These are phyloP conservation scores for Tribolium freemani DNA, from an alignment of 2,888 invertebrate species.

Conservation along the genomic window DNA sequence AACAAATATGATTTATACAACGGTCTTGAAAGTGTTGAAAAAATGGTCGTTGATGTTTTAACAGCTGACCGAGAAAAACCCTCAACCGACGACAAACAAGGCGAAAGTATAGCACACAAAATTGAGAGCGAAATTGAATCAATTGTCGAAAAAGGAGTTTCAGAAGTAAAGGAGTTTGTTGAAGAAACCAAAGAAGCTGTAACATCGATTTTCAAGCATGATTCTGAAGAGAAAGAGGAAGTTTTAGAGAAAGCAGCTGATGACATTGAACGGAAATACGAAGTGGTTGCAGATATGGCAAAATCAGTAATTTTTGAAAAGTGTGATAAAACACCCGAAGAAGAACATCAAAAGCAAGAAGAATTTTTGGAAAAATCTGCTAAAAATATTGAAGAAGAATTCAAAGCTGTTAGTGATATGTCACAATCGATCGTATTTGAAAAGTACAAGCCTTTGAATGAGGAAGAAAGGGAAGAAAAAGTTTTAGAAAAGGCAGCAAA, in stretches of 20 bases:
- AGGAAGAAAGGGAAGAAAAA: conserved; percentile 48
- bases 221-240: background rate
- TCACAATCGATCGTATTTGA: conserved; percentile 3
- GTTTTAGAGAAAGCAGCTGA: conserved; percentile 21
- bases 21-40: conserved; percentile 32
- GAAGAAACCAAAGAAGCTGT: conserved; percentile 27
- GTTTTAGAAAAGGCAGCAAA: conserved; percentile 45
- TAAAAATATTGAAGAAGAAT: conserved; percentile 23
- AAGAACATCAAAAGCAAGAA: conserved; percentile 46
- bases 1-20: conserved; percentile 25
- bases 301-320: conserved; percentile 36
- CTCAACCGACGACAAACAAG: background rate
- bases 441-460: background rate
- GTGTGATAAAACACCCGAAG: conserved; percentile 13
- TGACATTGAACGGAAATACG: conserved; percentile 6
- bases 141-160: conserved; percentile 27
- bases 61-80: conserved; percentile 17
- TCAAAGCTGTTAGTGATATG: conserved; percentile 17
- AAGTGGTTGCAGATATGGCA: conserved; percentile 27
- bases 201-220: conserved; percentile 24
- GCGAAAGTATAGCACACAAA: background rate
- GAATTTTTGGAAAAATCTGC: conserved; percentile 31
- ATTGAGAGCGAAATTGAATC: conserved; percentile 26
- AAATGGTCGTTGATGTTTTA: conserved; percentile 34
- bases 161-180: conserved; percentile 37